Percentiles rank a stretch among this genome's conserved stretches.
Evolutionary conservation across 1,140 invertebrate species (phyloP).

Genomic region (Drosophila takahashii): DNA sequence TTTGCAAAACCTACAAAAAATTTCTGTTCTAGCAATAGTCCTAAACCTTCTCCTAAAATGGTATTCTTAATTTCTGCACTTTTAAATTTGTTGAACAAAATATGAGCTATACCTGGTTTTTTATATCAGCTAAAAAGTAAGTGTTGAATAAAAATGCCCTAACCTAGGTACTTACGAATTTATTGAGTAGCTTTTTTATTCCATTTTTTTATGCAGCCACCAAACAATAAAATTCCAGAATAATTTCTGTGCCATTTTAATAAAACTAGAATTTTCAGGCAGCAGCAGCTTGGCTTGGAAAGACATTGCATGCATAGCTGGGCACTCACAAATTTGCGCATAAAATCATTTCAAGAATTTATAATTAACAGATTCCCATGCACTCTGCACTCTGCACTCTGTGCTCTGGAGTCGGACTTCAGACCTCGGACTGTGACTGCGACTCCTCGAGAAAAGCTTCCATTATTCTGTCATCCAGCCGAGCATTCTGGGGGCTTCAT

Average conservation of each 20-base stretch:
- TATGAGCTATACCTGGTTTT: too few species aligned
- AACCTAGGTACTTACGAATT: too few species aligned
- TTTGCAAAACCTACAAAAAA: too few species aligned
- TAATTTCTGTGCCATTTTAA: conserved; percentile 3
- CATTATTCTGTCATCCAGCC: conserved; percentile 3
- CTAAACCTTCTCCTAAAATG: too few species aligned
- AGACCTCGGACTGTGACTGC: background rate
- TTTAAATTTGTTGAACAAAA: too few species aligned
- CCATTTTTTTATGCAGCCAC: background rate
- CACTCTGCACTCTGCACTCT: background rate
- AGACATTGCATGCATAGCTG: conserved; percentile 34
- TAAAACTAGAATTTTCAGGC: background rate
- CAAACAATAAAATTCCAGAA: conserved; percentile 2
- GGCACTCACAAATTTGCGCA: conserved; percentile 43
- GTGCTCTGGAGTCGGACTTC: background rate
- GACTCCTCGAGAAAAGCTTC: background rate
- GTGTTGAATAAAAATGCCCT: too few species aligned
- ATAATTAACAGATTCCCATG: conserved; percentile 70
- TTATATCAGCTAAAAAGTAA: too few species aligned
- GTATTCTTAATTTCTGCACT: too few species aligned
- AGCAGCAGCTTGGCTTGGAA: background rate
- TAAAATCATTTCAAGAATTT: conserved; percentile 62
- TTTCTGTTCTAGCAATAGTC: too few species aligned
- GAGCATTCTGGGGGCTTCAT: conserved; percentile 28
- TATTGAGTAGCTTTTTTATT: background rate